Percentiles rank a stretch among this genome's conserved stretches.
These are phyloP conservation scores for Nyctibius grandis DNA, from an alignment of 2,797 vertebrate species.

Conservation along the genomic window DNA sequence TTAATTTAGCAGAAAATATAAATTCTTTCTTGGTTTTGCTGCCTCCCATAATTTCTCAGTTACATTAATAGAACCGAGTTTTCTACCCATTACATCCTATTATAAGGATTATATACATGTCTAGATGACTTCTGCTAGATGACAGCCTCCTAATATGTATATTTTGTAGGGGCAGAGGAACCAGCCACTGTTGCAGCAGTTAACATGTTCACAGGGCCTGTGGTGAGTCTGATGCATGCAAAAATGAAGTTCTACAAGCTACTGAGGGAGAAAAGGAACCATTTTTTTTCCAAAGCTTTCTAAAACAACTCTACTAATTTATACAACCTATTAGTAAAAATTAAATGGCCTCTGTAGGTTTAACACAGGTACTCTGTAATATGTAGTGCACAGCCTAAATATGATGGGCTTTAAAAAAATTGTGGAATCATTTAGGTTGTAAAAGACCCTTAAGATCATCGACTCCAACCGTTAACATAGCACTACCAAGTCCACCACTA, in stretches of 20 bases:
- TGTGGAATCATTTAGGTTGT: background rate
- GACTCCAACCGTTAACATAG: rapidly evolving
- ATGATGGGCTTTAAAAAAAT: background rate
- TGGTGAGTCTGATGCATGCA: background rate
- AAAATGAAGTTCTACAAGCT: background rate
- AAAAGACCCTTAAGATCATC: background rate
- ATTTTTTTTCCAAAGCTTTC: background rate
- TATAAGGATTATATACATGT: background rate
- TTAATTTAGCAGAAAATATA: background rate
- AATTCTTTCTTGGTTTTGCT: background rate
- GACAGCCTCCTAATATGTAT: background rate
- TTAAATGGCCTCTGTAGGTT: background rate
- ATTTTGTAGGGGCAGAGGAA: background rate
- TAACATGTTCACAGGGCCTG: background rate
- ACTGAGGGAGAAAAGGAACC: background rate
- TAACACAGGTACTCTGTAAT: background rate
- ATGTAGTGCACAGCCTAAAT: background rate
- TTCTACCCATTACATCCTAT: background rate
- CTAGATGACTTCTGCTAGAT: background rate
- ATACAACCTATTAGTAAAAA: background rate
- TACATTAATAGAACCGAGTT: background rate
- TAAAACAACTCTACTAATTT: background rate
- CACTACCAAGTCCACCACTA: background rate
- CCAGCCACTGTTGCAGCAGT: background rate
- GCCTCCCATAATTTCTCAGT: background rate